Base-by-base conservation (phyloP, 2,113 vertebrate genomes). In the Crypturellus undulatus region DNA sequence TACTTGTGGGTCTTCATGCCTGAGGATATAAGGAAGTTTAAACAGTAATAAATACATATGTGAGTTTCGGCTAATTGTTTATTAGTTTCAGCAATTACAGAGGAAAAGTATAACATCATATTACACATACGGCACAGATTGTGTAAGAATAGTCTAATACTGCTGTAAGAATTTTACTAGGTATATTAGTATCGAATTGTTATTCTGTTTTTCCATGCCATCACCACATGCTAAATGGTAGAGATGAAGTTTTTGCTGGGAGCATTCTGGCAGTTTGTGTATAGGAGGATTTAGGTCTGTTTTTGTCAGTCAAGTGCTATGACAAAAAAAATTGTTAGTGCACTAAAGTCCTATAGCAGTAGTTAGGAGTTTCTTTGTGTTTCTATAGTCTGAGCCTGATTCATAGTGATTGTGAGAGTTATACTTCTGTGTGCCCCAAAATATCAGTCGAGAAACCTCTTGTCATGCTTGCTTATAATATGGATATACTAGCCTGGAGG, bases 261-360 rank as follows among this genome's bases (percentile, higher is more conserved):
- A 52, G 5, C 7, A 10, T 36, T 64, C 12, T 49, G 0, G 0
- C 77, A 10, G 17, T 52, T 69, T 84, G 12, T 3, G 13, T 45
- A 36, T 42, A 42, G 13, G 7, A 45, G 20, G 6, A 65, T 77
- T 51, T 80, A 12, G 5, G 9, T 69, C 21, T 25, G 20, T 45
- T 5, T 77, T 6, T 3, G 6, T 36, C 12, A 36, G 38, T 62
- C 63, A 60, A 65, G 9, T n/a, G 19, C 30, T 54, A 7, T 76
- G 26, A 42, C 38, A 52, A 12, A 52, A 25, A 52, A 7, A 9
- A 34, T 30, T 83, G 7, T 36, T 47, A 26, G 21, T 62, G 7
- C 32, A 68, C 67, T 71, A 51, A 71, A 45, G 15, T 79, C 7
- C 17, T 52, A 36, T 11, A 78, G 16, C 11, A n/a, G 5, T 25